Conservation (phyloP, 2,797 vertebrate genomes). For the Melanotaenia trifasciata region DNA sequence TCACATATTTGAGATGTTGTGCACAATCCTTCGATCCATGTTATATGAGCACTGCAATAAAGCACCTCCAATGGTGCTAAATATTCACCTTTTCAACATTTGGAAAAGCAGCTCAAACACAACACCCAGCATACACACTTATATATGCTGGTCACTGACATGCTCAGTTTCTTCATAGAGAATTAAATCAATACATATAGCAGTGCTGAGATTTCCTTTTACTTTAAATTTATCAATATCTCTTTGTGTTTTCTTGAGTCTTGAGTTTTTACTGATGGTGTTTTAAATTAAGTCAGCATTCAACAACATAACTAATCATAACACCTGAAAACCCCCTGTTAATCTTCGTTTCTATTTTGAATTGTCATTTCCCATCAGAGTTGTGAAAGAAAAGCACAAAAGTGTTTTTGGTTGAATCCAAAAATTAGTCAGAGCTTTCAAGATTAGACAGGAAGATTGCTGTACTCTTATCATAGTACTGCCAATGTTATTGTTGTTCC, state of each 20-base stretch:
- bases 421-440: neutral
- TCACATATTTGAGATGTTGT: neutral
- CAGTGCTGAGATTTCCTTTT: neutral
- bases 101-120: neutral
- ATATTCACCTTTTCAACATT: neutral
- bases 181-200: neutral
- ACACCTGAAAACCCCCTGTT: too few relatives aligned
- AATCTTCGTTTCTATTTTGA: too few relatives aligned
- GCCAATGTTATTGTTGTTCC: slow-evolving; percentile 48
- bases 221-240: neutral
- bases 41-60: neutral
- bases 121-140: neutral
- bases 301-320: too few relatives aligned
- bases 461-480: slow-evolving; percentile 40
- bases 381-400: neutral
- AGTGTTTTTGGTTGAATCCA: neutral
- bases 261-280: too few relatives aligned
- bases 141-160: slow-evolving; percentile 2
- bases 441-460: slow-evolving; percentile 33
- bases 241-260: too few relatives aligned
- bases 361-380: too few relatives aligned
- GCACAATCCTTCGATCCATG: neutral
- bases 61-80: neutral
- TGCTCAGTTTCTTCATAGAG: neutral
- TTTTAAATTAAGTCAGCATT: too few relatives aligned